Base-by-base conservation (phyloP, 2,888 invertebrate genomes). In the Platycheirus rosarum region DNA sequence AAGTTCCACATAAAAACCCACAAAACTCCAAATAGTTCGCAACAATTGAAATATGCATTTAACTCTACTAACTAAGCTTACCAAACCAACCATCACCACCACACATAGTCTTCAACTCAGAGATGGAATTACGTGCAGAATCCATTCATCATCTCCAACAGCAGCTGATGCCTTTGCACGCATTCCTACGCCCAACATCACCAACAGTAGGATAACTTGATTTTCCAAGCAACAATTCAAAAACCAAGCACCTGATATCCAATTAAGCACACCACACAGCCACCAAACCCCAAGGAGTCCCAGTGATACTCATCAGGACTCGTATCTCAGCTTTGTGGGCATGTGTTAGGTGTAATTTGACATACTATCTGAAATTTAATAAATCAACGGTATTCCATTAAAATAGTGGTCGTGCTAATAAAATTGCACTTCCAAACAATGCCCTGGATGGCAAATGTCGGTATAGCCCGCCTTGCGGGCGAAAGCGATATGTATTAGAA, bases 201-300 rank as follows among this genome's bases (percentile, higher is more conserved):
- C 35, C 9, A 44, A 32, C 7, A 42, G 53, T 2, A 53, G 66
- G 65, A 66, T 66, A 51, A 71, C 44, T 66, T 57, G 57, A 71
- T 71, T 70, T 51, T 53, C 53, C 68, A 68, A 68, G 32, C 44
- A 48, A 48, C 44, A 57, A 51, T 46, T 78, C 71, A 65, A 65
- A 71, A 53, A 60, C 51, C 57, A 66, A 68, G 60, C 68, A 78
- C 66, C 73, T 73, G 71, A 78, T 78, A 78, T 78, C 53, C 73
- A 73, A 78, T 78, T 73, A 73, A 40, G 60, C 14, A 20, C 48
- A 48, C 62, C 66, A 23, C 66, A 23, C n/a, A 48, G 23, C 20
- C 9, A 6, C n/a, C 20, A 18, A 37, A 13, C 5, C 13, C 20
- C 55, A 55, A 18, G n/a, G n/a, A 55, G 32, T 11, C 6, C 13